Base-by-base conservation (phyloP, 2,113 vertebrate species). In the Pterophyllum scalare region DNA sequence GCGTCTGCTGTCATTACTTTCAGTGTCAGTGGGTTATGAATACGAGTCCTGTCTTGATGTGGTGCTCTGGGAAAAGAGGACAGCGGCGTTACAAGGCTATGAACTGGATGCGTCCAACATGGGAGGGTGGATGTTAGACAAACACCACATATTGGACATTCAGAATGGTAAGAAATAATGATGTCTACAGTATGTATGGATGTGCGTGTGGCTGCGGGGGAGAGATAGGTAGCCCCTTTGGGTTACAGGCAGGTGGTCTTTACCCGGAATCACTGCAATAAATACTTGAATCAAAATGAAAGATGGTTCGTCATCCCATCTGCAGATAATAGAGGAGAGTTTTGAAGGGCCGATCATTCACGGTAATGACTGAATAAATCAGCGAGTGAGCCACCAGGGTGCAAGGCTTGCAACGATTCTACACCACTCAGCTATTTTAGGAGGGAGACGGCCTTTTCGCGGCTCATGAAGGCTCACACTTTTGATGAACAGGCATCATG, bases 21-120 rank as follows among this genome's bases (percentile, higher is more conserved):
- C 94, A 99, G 98, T 99, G 89, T 99, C 98, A 20, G 97, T 99
- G 84, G 98, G 98, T 5, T 99, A 98, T 4, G 98, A 99, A 84
- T 99, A 99, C 33, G 98, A 99, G 93, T 98, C 98, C 2, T 99
- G 98, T 82, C 93, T 98, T 84, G 97, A 97, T 89, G 95, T 99
- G 82, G 97, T 99, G 57, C 96, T 99, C 3, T 99, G 98, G 98
- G 98, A 99, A 90, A 99, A 98, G 93, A 94, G 98, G 78, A 99
- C 97, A 0, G 97, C 97, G 3, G 64, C 96, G 90, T 79, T 99
- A 62, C 98, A 99, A 90, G 98, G 98, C 67, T 99, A 98, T 43
- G 98, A 99, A 70, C 87, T 99, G 77, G 98, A 99, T 75, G 97
- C 98, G 3, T 97, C 98, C 89, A 98, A 97, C 94, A 97, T 99